Percentiles rank a stretch among this genome's conserved stretches.
Conservation (phyloP, 1,140 invertebrate genomes). For the Ericerus pela region DNA sequence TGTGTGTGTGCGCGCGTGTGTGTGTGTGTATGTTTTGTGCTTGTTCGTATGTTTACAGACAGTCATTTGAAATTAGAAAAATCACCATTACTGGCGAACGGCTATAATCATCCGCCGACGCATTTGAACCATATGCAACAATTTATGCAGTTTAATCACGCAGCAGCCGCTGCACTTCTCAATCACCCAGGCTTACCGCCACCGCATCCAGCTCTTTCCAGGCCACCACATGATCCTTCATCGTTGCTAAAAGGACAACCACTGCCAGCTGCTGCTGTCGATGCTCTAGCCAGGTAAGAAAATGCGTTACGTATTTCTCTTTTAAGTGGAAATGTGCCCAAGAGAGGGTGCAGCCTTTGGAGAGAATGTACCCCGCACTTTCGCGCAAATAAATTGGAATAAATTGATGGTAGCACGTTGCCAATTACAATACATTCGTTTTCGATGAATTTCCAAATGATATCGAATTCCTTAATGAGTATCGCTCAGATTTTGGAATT, state of each 20-base stretch:
- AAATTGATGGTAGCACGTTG: no score
- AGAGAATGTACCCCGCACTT: no score
- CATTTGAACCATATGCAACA: slow-evolving; percentile 76
- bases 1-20: background rate
- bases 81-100: slow-evolving; percentile 77
- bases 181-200: slow-evolving; percentile 68
- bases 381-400: no score
- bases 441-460: no score
- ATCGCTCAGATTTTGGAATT: no score
- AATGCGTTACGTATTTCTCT: no score
- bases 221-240: slow-evolving; percentile 31
- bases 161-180: slow-evolving; percentile 52
- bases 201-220: slow-evolving; percentile 51
- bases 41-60: background rate
- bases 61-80: slow-evolving; percentile 48
- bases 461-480: no score
- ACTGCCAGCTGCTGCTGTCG: slow-evolving; percentile 55
- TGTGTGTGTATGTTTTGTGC: background rate
- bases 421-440: no score
- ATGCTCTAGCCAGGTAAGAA: slow-evolving; percentile 65
- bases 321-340: no score
- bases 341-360: no score
- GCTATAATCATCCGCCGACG: slow-evolving; percentile 84
- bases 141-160: slow-evolving; percentile 62
- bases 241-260: slow-evolving; percentile 3